Base-by-base conservation (phyloP, 2,113 vertebrate species). In the Harpagus bidentatus region DNA sequence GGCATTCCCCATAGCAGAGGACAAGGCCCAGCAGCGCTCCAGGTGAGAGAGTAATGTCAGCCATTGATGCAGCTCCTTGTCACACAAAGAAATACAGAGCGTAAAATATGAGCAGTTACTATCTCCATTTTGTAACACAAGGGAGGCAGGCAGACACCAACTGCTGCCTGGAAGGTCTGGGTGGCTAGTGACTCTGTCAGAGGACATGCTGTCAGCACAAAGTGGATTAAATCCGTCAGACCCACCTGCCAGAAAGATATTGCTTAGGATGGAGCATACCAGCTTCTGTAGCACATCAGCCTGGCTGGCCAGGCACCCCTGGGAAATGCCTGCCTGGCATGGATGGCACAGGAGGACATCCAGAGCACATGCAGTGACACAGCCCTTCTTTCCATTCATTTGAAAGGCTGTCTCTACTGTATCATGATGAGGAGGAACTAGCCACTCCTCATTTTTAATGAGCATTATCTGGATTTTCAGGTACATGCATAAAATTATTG, bases 321-420 rank as follows among this genome's bases (percentile, higher is more conserved):
- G n/a, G 52, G 50, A n/a, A 63, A 42, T 3, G 18, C 50, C 58
- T 81, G 59, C n/a, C 42, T n/a, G 25, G 42, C 26, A 58, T 20
- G n/a, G n/a, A 10, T 31, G 40, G 25, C 88, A 42, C 47, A 26
- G 38, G 36, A 32, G 38, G 38, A 20, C 53, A 69, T 34, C 47
- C 71, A 47, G 31, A 42, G 63, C n/a, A 31, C 31, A 36, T 4
- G 1, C 1, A 0, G 29, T 25, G 31, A 31, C n/a, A n/a, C 11
- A 40, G 69, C 16, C 40, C 31, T 31, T 26, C 61, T 26, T 59
- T 47, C 45, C 14, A 3, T 20, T 40, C 21, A 11, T 28, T 42
- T 55, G 53, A 55, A 53, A 55, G 61, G 17, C 40, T 23, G 23
- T 38, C 26, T 53, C 40, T 55, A 15, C 40, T 53, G 61, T 42